Percentiles rank a stretch among this genome's conserved stretches.
Conservation (phyloP, 2,113 vertebrate species). For the Odobenus rosmarus region DNA sequence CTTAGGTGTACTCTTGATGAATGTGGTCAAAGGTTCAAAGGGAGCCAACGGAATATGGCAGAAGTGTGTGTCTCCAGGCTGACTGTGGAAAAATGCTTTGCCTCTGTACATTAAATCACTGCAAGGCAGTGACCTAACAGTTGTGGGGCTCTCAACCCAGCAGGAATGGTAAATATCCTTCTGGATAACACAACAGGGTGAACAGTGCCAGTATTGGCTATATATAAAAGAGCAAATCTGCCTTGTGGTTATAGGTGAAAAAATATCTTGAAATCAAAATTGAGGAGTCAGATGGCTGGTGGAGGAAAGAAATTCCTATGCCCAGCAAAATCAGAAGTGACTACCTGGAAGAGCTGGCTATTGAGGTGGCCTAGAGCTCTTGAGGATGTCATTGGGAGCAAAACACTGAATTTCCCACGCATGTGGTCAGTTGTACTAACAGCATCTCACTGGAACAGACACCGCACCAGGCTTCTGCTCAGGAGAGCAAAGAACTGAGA, state of each 20-base stretch:
- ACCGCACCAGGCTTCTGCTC: neutral
- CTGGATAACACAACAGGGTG: neutral
- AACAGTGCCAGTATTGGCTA: neutral
- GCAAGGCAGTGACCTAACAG: neutral
- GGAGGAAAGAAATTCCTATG: neutral
- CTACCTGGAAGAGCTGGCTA: neutral
- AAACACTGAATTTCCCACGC: neutral
- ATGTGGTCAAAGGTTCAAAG: neutral
- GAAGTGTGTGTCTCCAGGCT: neutral
- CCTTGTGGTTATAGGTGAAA: neutral
- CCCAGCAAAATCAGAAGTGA: neutral
- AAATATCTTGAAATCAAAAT: conserved; percentile 24
- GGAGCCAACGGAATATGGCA: neutral
- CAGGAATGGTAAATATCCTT: conserved; percentile 7
- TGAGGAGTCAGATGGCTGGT: neutral
- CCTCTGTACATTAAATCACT: neutral
- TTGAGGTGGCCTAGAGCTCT: too few relatives aligned
- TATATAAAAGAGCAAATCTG: neutral
- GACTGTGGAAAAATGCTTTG: neutral
- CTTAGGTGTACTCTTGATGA: neutral
- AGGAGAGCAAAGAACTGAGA: neutral
- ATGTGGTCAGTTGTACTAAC: neutral
- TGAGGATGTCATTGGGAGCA: neutral
- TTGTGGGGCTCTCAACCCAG: neutral
- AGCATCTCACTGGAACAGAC: neutral